Evolutionary conservation across 2,888 invertebrate genomes (phyloP), one percentile per base, ranked within the genome.

Genomic region (Trachelus troglodyta): DNA sequence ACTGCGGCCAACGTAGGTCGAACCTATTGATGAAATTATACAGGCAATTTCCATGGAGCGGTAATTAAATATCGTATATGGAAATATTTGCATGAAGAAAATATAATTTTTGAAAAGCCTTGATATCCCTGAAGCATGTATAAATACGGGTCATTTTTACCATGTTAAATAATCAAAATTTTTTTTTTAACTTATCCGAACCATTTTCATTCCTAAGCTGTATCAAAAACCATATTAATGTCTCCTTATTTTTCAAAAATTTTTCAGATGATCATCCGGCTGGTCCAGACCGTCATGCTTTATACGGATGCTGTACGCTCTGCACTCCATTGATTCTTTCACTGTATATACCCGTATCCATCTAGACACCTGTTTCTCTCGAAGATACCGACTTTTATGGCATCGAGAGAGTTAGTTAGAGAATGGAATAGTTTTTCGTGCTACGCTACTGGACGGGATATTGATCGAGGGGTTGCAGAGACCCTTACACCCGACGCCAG

Each of bases 401-500:
- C 76, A 34, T 30, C 31, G 33, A 71, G 34, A 23, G 23, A 73
- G 4, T 69, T 75, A n/a, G 56, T 34, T 34, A n/a, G 34, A 23
- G 69, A 78, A 80, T 76, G 74, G 73, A 81, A 82, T 84, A 81
- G 82, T 87, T 87, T 86, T 80, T 85, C 86, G 83, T 85, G 87
- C 85, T 89, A 88, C 89, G 89, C 87, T 87, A 87, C 85, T 89
- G 89, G 85, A 83, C 84, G 82, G 82, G 84, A 89, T 89, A 89
- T 89, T 88, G 89, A 89, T 89, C 89, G 89, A 86, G 85, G 84
- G 85, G 85, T 84, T 56, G 82, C 83, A 85, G 83, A 85, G 78
- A 82, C 88, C 87, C 85, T 87, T 85, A 82, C 79, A 81, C 86
- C 81, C 84, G 85, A 78, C 83, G 81, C 81, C 83, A 81, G 81